Evolutionary conservation across 2,888 invertebrate genomes (phyloP), one percentile per base, ranked within the genome.

Genomic region (Uloborus plumipes): DNA sequence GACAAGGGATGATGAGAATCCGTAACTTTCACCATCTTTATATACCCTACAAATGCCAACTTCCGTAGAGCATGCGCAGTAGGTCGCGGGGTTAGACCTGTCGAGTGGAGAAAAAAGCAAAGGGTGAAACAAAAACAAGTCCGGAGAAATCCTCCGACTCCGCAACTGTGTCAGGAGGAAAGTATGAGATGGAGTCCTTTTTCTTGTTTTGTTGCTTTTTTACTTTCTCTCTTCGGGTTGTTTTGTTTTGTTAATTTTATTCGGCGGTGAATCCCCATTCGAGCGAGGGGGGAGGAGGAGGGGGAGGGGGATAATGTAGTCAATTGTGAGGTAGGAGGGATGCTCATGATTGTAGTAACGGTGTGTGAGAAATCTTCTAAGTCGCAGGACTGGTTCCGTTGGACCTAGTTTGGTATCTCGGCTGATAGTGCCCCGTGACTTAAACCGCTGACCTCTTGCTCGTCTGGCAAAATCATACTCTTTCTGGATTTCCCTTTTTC

Each of bases 81-180:
- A 22, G 53, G 62, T 62, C 55, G 64, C 67, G 74, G 80, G 80
- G 80, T 80, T 70, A 80, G 59, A 62, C 69, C 61, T 75, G 67
- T 72, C 31, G 50, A 47, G 49, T 53, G 55, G 55, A 51, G 66
- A 51, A 39, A 39, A 65, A 59, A 73, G 4, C 53, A 59, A 79
- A 73, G 53, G 51, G 65, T 13, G 47, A 31, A 78, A 77, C 39
- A 70, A 70, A 20, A 70, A 58, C 61, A 78, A 70, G 71, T 70
- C 71, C 64, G 26, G 72, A 72, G 66, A 22, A 39, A 51, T 75
- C 75, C 59, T 75, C 67, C 67, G 22, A 61, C 31, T 62, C 64
- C 47, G 62, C 80, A 74, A 75, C 74, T 81, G 65, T 81, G 80
- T 81, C 80, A 81, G 58, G 74, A 75, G 74, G 80, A 75, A 77